Conservation (phyloP, 2,113 vertebrate genomes). For the Rhinoderma darwinii region DNA sequence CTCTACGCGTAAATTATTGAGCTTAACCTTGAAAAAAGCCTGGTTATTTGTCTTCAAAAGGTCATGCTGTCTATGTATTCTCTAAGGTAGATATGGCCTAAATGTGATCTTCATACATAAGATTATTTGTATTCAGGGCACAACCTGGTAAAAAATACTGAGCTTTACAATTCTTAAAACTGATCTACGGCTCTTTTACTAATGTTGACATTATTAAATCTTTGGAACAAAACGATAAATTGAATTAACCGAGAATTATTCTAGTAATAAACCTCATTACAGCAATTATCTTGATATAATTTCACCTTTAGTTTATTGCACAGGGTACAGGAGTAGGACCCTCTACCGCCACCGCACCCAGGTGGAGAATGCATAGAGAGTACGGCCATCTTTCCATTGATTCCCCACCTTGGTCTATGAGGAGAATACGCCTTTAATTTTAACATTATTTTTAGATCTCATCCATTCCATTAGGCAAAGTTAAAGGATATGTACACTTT, state of each 20-base stretch:
- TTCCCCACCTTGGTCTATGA: no score
- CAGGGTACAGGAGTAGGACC: background rate
- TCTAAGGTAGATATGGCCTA: slow-evolving; percentile 3
- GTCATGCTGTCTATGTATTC: background rate
- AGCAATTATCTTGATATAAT: background rate
- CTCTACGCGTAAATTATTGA: background rate
- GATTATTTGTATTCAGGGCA: background rate
- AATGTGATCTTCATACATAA: background rate
- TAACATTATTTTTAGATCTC: background rate
- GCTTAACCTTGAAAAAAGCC: background rate
- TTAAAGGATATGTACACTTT: background rate
- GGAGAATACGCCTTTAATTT: background rate
- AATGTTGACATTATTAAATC: background rate
- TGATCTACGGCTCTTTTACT: background rate
- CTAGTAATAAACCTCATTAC: background rate
- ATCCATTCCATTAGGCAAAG: background rate
- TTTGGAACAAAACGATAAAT: background rate
- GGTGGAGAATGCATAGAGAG: no score
- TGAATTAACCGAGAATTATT: background rate
- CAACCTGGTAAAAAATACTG: background rate
- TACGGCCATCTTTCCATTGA: no score
- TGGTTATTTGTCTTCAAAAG: background rate
- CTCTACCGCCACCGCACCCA: no score
- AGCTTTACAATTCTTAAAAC: background rate
- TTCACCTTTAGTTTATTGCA: background rate